Evolutionary conservation across 2,113 vertebrate species (phyloP).

Genomic region (Oryctolagus cuniculus): mOryCun1.1 NC_091442.1:29574001-29574500

Average conservation of each 20-base stretch:
- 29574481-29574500: neutral
- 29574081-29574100: neutral
- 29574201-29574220: neutral
- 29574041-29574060: neutral
- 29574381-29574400: neutral
- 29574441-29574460: neutral
- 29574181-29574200: neutral
- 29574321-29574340: neutral
- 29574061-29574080: neutral
- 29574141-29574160: conserved; percentile 12
- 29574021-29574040: neutral
- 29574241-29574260: neutral
- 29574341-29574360: neutral
- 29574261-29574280: neutral
- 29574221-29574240: neutral
- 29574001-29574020: neutral
- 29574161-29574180: conserved; percentile 45
- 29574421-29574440: conserved; percentile 46
- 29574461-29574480: neutral
- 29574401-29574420: conserved; percentile 21
- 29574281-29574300: neutral
- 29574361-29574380: neutral
- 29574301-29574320: neutral
- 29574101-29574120: neutral
- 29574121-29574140: neutral